Conservation (phyloP, 2,888 invertebrate species). For the Rhabditoides inermis region DNA sequence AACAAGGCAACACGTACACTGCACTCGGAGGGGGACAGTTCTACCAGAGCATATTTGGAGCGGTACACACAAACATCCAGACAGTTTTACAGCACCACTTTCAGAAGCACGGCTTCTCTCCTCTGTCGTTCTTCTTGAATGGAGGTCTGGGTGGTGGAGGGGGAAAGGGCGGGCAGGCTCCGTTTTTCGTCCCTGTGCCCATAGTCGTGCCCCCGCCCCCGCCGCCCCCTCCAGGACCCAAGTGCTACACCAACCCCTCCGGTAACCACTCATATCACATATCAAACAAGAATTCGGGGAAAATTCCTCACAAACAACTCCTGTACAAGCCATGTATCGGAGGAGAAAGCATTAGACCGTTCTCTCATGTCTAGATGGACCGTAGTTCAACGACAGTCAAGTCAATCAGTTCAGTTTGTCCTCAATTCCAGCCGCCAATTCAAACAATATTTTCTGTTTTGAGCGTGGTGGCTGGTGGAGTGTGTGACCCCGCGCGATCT, state of each 20-base stretch:
- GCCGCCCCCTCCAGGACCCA: constrained; percentile 37
- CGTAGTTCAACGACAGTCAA: too few species aligned
- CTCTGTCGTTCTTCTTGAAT: constrained; percentile 26
- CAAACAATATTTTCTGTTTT: too few species aligned
- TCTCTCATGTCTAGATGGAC: too few species aligned
- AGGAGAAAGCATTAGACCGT: too few species aligned
- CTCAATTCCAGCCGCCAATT: too few species aligned
- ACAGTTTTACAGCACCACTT: too few species aligned
- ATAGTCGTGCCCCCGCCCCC: constrained; percentile 39
- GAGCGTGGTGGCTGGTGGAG: too few species aligned
- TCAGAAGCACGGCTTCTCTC: constrained; percentile 23
- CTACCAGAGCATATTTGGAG: constrained; percentile 26
- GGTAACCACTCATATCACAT: constrained; percentile 2
- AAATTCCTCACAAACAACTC: too few species aligned
- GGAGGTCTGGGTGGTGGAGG: constrained; percentile 6
- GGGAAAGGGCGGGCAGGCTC: constrained; percentile 12
- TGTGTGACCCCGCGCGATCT: too few species aligned
- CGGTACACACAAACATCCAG: too few species aligned
- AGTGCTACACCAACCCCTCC: constrained; percentile 34
- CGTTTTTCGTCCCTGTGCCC: constrained; percentile 35
- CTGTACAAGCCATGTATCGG: too few species aligned
- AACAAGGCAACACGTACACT: constrained; percentile 15
- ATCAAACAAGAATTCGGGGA: neutral
- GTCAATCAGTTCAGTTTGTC: too few species aligned
- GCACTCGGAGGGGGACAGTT: constrained; percentile 27